Conservation (phyloP, 2,797 vertebrate species). For the Onychomys leucogaster region DNA sequence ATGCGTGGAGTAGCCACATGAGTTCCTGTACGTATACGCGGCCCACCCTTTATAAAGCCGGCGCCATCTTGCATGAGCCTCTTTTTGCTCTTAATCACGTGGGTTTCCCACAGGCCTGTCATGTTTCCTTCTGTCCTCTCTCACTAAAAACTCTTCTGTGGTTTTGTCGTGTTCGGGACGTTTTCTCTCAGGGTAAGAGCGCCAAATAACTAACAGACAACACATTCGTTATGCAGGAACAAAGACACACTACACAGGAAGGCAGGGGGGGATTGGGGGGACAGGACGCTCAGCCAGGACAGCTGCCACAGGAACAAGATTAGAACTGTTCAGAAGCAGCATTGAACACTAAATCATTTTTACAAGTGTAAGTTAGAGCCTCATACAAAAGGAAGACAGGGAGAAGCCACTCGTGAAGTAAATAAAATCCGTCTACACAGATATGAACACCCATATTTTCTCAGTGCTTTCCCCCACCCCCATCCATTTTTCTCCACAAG, state of each 20-base stretch:
- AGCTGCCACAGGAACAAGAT: not conserved
- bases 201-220: too few relatives aligned
- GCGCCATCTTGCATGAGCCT: too few relatives aligned
- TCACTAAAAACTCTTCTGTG: too few relatives aligned
- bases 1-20: too few relatives aligned
- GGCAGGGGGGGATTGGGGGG: not conserved
- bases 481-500: slow-evolving; percentile 34
- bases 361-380: slow-evolving; percentile 55
- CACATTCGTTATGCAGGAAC: not conserved
- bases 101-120: too few relatives aligned
- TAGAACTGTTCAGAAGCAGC: not conserved
- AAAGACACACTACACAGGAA: not conserved
- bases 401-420: slow-evolving; percentile 22
- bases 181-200: too few relatives aligned
- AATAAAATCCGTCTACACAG: not conserved
- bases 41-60: too few relatives aligned
- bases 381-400: slow-evolving; percentile 1
- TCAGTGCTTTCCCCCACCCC: not conserved
- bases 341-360: slow-evolving; percentile 35
- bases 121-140: too few relatives aligned
- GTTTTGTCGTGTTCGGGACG: too few relatives aligned
- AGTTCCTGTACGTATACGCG: too few relatives aligned
- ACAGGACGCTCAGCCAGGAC: not conserved
- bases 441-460: slow-evolving; percentile 41
- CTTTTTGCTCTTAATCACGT: too few relatives aligned